Evolutionary conservation across 37 sponge, comb jelly and placozoan genomes (phyloP), one percentile per base, ranked within the genome.

Genomic region (Chondrilla cf. caribensis): DNA sequence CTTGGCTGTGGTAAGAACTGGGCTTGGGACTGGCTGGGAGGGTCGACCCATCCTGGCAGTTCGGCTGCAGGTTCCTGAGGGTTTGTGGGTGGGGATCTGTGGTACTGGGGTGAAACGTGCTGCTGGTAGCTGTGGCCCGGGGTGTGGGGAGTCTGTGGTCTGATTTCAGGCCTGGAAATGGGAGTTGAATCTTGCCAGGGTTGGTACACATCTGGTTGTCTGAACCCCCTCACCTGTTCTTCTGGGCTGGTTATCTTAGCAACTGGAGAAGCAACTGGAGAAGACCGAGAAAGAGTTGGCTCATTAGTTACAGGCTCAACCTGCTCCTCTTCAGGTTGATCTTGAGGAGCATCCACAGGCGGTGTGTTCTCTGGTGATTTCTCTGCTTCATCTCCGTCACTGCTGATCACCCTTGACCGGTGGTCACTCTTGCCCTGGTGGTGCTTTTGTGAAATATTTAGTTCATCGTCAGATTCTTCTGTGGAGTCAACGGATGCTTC

Each of bases 391-490:
- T 62, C 64, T 19, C 64, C 29, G 8, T 29, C 29, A 15, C 29
- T 29, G 64, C 64, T n/a, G 6, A 29, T 4, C 64, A 62, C 64
- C 64, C 64, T 62, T 62, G 22, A 62, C 6, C 29, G 64, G 15
- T 55, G 57, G 57, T 28, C 51, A 47, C 51, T 47, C 51, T 47
- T 47, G 6, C 51, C 51, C 11, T 47, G 51, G 51, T 47, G 11
- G 51, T 6, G 11, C 11, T 11, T 47, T 47, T 47, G 51, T 14
- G 68, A 67, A 6, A 67, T 17, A 67, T 31, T 73, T n/a, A 73
- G 22, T 37, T 73, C 76, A 4, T 73, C 76, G 2, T 73, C 76
- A 25, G 76, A 73, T 19, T 73, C 76, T 8, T 73, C 76, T 21
- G 1, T 38, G 1, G 42, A 4, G 24, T 19, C 76, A 11, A 43